Base-by-base conservation (phyloP, 2,113 vertebrate genomes). In the Oryzias celebensis region DNA sequence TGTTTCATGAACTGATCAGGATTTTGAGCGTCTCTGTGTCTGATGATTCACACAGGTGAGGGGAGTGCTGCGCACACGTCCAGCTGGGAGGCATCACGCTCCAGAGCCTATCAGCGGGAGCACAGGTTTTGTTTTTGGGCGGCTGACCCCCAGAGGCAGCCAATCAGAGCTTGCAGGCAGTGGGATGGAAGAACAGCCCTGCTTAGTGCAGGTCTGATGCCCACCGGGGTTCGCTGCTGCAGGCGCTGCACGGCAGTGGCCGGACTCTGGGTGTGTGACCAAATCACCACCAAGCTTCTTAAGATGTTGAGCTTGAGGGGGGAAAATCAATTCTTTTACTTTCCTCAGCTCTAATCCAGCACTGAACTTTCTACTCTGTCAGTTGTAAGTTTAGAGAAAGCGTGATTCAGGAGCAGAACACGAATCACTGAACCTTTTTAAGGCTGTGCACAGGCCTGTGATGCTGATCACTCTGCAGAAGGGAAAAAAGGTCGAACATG, bases 191-290 rank as follows among this genome's bases (percentile, higher is more conserved):
- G 72, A 87, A 58, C 24, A 24, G 57, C 50, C 76, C 58, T 76
- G 64, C 87, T 89, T 87, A 89, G 87, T 80, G 78, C 78, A 76
- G 82, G 80, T 87, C 84, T 80, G 77, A 84, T 84, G 81, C 82
- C 75, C 76, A 63, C 74, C 67, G 61, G 73, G 78, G 82, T 71
- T 71, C 75, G 62, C 12, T 4, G 62, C 82, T 70, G 71, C 53
- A 65, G 78, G 82, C 78, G 62, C 51, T 56, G 75, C 43, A 6
- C 69, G 73, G 75, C 63, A 80, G 41, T 23, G 63, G 22, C 68
- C 16, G 28, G 60, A 56, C 60, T 75, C 43, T 28, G 44, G n/a
- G 51, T 58, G 50, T 71, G 62, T 54, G 24, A 56, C 43, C 58
- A 59, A 58, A 64, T 82, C 66, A 61, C 48, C 20, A 42, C 61